Percentiles rank a stretch among this genome's conserved stretches.
Evolutionary conservation across 2,113 vertebrate genomes (phyloP).

Genomic region (Butastur rufipennis): DNA sequence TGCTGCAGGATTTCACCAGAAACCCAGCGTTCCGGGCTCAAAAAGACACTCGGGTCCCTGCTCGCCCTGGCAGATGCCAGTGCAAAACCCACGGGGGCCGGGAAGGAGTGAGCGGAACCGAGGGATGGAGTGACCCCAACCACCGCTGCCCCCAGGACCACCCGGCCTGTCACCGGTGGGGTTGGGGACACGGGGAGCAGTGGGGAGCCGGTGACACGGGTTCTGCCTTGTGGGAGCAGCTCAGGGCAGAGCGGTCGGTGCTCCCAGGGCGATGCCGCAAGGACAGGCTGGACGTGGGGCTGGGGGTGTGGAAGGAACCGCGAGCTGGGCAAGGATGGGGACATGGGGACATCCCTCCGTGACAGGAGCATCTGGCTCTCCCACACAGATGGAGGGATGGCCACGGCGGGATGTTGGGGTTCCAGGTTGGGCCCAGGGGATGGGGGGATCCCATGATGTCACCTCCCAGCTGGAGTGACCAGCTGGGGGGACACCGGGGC

Average conservation of each 20-base stretch:
- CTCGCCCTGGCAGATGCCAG: accelerated
- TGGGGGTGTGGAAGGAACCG: neutral
- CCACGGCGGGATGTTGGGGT: accelerated
- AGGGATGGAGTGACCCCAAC: neutral
- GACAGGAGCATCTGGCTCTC: neutral
- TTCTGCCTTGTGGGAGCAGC: neutral
- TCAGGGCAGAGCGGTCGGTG: accelerated
- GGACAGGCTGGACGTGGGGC: accelerated
- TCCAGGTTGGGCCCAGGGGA: accelerated
- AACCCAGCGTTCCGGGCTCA: neutral
- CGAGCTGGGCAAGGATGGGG: accelerated
- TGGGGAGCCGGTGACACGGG: accelerated
- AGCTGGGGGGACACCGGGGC: neutral
- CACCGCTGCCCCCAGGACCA: accelerated
- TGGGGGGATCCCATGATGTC: accelerated
- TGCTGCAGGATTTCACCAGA: constrained; percentile 44
- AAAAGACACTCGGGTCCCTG: neutral
- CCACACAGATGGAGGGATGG: accelerated
- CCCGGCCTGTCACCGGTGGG: accelerated
- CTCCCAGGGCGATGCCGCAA: accelerated
- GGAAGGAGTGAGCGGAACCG: accelerated
- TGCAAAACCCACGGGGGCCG: accelerated
- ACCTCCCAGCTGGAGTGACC: neutral
- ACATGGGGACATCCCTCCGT: accelerated
- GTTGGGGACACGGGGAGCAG: accelerated